phyloP scores from a whole-genome alignment of 2,888 invertebrate genomes.

The Himalopsyche japonica region DNA sequence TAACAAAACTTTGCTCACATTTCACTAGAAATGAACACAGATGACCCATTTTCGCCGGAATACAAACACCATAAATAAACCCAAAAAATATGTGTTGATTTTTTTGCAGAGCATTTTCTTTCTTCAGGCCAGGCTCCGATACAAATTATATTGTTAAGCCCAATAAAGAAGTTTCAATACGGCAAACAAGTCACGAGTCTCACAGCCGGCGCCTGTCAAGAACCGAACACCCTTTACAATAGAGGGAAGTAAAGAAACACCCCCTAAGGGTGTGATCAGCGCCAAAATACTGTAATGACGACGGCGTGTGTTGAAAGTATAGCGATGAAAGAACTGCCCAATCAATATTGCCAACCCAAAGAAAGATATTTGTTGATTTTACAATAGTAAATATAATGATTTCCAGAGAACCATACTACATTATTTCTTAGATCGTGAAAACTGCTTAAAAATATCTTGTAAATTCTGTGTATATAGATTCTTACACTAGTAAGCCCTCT shows the following conservation, averaged over 20 bases:
- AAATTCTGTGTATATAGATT: too few relatives aligned
- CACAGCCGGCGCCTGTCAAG: conserved; percentile 30
- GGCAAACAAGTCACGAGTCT: conserved; percentile 34
- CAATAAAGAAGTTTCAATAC: conserved; percentile 38
- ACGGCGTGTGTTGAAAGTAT: background rate
- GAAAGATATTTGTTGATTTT: background rate
- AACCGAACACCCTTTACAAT: background rate
- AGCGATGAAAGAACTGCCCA: background rate
- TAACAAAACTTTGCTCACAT: background rate
- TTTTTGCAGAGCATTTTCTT: background rate
- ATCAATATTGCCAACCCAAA: background rate
- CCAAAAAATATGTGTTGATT: background rate
- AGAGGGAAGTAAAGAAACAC: background rate
- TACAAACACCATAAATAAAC: background rate
- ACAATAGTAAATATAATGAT: background rate
- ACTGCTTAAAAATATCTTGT: too few relatives aligned
- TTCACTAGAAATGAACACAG: background rate
- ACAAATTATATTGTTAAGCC: conserved; percentile 38
- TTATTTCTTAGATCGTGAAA: too few relatives aligned
- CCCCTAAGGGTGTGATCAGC: background rate
- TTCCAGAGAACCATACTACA: too few relatives aligned
- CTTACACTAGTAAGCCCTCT: too few relatives aligned
- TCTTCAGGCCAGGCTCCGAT: conserved; percentile 5
- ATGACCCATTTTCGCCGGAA: background rate
- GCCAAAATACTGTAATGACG: background rate